Base-by-base conservation (phyloP, 1,140 invertebrate species). In the Drosophila carrolli region DNA sequence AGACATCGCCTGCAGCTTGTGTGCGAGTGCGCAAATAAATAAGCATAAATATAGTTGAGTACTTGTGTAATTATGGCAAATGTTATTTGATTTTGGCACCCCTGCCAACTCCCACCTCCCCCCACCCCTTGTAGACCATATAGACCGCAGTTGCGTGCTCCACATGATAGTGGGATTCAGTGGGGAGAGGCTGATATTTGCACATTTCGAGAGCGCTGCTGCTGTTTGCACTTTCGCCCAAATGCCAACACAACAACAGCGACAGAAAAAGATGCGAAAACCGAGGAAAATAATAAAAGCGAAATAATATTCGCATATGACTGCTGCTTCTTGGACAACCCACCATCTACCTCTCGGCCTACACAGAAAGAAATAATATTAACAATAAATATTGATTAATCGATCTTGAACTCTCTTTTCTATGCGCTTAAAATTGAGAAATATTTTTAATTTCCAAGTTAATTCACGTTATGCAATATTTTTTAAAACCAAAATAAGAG, bases 31-130 rank as follows among this genome's bases (percentile, higher is more conserved):
- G 38, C 66, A 68, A 60, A 67, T 76, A 77, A 77, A 77, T 76
- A 77, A 75, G 60, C 75, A 57, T 61, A 61, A 77, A 77, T 61
- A 70, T 77, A 78, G 75, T 77, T 67, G 75, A 77, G 75, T 71
- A 71, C 65, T 78, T 78, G 75, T 78, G 75, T 78, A 78, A 78
- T 78, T 78, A 78, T 60, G 58, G 63, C 56, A 78, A 78, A 78
- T 77, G 75, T 63, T 78, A 77, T 78, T 78, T 77, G 75, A 77
- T 77, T 77, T 77, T 44, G 61, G 40, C 56, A 68, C 65, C 63
- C 48, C 40, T 41, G 4, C 29, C 27, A 48, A 27, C 23, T 5
- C 19, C 11, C 27, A 23, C 44, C 16, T 7, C 38, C 8, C 11
- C 14, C 38, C n/a, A 5, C 11, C 46, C 48, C 19, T 14, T 11